Percentiles rank a stretch among this genome's conserved stretches.
Evolutionary conservation across 2,888 invertebrate genomes (phyloP).

Genomic region (Euzetes globulus): DNA sequence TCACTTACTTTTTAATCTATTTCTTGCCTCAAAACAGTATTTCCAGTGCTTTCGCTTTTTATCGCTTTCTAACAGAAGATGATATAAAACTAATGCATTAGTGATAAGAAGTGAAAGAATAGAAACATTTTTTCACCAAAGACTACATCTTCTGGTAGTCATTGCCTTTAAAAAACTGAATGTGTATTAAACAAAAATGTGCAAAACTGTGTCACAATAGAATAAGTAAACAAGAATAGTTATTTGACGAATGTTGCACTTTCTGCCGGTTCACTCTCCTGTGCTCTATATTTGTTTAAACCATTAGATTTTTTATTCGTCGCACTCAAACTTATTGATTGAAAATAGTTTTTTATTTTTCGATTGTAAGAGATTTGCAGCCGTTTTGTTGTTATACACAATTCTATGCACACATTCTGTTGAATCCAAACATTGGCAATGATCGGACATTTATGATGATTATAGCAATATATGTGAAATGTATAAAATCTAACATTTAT

Average conservation of each 20-base stretch:
- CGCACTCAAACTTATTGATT: background rate
- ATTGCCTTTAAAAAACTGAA: background rate
- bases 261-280: background rate
- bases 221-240: background rate
- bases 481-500: conserved; percentile 25
- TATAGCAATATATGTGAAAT: conserved; percentile 10
- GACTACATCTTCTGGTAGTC: background rate
- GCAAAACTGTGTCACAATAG: background rate
- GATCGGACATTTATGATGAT: conserved; percentile 9
- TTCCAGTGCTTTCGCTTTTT: background rate
- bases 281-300: background rate
- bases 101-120: background rate
- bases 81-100: conserved; percentile 5
- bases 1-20: background rate
- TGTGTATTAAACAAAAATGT: background rate
- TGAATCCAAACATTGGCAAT: background rate
- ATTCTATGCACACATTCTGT: background rate
- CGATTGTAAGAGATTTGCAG: background rate
- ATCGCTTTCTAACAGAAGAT: background rate
- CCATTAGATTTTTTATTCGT: background rate
- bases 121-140: background rate
- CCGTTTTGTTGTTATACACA: background rate
- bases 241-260: background rate
- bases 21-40: background rate
- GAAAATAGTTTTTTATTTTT: background rate